These are phyloP conservation scores for Cephus pulcher DNA, from an alignment of 2,888 invertebrate genomes.

Conservation along the genomic window DNA sequence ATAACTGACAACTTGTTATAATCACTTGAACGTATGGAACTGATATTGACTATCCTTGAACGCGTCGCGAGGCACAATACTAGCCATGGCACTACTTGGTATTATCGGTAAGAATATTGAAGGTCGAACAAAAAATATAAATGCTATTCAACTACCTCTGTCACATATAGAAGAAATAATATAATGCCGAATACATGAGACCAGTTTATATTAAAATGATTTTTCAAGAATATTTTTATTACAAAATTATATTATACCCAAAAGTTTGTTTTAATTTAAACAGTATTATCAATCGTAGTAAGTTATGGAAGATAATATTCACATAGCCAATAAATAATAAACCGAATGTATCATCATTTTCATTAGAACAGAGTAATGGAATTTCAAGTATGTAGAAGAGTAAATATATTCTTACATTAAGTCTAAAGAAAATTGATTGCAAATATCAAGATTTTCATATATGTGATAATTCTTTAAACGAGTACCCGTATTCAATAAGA, in stretches of 20 bases:
- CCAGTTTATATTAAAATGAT: not conserved
- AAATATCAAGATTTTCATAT: not conserved
- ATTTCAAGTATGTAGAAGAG: not conserved
- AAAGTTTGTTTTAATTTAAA: not conserved
- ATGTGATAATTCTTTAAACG: not conserved
- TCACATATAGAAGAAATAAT: not conserved
- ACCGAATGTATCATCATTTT: not conserved
- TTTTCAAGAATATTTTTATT: not conserved
- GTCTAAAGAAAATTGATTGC: not conserved
- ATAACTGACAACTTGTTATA: not conserved
- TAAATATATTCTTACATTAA: not conserved
- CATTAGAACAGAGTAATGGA: not conserved
- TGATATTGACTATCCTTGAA: not conserved
- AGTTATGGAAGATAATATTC: not conserved
- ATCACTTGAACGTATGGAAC: not conserved
- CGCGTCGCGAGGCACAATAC: not conserved
- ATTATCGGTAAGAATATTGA: not conserved
- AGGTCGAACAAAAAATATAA: not conserved
- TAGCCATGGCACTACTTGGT: not conserved
- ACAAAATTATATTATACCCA: not conserved
- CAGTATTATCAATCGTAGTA: not conserved
- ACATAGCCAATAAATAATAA: not conserved
- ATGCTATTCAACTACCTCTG: not conserved
- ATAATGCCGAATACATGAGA: not conserved
- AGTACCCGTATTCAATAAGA: not conserved